Base-by-base conservation (phyloP, 2,797 vertebrate species). In the Oophaga sylvatica region DNA sequence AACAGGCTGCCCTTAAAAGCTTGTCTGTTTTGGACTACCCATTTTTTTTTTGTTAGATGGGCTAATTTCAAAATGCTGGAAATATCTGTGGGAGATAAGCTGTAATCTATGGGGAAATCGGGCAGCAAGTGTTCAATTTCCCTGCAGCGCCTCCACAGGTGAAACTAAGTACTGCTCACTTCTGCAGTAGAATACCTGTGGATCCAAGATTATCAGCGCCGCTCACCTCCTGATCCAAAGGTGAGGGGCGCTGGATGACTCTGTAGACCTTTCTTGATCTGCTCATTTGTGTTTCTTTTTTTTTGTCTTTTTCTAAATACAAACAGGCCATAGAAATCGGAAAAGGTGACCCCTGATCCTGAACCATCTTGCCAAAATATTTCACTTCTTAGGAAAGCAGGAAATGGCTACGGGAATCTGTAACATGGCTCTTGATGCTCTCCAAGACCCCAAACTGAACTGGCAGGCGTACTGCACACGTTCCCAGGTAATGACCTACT, bases 391-490 rank as follows among this genome's bases (percentile, higher is more conserved):
- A 80, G 95, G 95, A 45, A 97, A 97, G 92, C 93, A 96, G 73
- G 95, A 97, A 65, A 95, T 95, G 95, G 94, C 96, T 70, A 96
- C 93, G 78, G 96, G 95, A 63, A 95, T 95, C 88, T 95, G 95
- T 91, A 96, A 94, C 81, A 96, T 96, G 95, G 95, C 96, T 15
- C 92, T 96, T 31, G 95, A 94, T 20, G 90, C 94, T 35, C 94
- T 96, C n/a, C 91, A 91, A 76, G 96, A 97, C 68, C 94, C 94
- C 0, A 94, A 95, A 88, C 93, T 97, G 87, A 97, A 95, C 92
- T 96, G 96, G 96, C 96, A 97, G 93, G 96, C 94, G 0, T 96
- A 96, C 93, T 95, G 95, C 91, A 97, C 95, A 3, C 92, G 92
- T 0, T 96, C 96, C 73, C 96, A 97, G 95, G 96, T 96, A 88